A percentile compares a stretch with the other conserved stretches of the same genome.
Conservation (phyloP, 2,888 invertebrate species). For the Prionchulus punctatus region DNA sequence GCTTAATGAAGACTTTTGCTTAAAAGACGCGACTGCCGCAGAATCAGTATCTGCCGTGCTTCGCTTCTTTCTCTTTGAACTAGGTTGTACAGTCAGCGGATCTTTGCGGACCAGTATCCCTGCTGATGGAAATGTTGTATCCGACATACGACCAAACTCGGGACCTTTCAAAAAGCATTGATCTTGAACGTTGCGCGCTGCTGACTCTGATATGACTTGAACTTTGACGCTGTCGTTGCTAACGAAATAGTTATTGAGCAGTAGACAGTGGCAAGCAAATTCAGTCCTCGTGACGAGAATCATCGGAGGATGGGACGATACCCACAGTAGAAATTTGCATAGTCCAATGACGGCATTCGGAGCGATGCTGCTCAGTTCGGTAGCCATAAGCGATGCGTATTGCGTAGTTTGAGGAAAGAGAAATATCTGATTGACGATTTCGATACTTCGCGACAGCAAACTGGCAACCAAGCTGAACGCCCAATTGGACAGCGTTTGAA, state of each 20-base stretch:
- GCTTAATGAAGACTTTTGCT: background rate
- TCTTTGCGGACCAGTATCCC: background rate
- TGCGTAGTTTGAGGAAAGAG: background rate
- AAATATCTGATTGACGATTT: background rate
- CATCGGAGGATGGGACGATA: background rate
- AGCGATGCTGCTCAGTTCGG: background rate
- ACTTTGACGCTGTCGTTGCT: background rate
- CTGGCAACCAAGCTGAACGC: background rate
- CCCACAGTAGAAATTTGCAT: background rate
- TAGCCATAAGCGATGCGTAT: background rate
- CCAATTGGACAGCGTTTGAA: background rate
- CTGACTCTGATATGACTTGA: background rate
- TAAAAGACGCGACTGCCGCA: background rate
- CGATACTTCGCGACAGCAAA: background rate
- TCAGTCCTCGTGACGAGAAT: background rate
- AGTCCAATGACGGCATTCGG: background rate
- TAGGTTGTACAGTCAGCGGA: background rate
- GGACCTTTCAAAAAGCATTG: background rate
- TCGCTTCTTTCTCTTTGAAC: background rate
- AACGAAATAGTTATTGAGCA: background rate
- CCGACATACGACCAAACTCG: too few species aligned
- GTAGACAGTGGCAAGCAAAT: background rate
- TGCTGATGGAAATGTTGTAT: background rate
- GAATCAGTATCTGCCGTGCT: background rate
- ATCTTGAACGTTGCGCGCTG: background rate